Evolutionary conservation across 2,888 invertebrate genomes (phyloP).

Genomic region (Rhagium mordax): DNA sequence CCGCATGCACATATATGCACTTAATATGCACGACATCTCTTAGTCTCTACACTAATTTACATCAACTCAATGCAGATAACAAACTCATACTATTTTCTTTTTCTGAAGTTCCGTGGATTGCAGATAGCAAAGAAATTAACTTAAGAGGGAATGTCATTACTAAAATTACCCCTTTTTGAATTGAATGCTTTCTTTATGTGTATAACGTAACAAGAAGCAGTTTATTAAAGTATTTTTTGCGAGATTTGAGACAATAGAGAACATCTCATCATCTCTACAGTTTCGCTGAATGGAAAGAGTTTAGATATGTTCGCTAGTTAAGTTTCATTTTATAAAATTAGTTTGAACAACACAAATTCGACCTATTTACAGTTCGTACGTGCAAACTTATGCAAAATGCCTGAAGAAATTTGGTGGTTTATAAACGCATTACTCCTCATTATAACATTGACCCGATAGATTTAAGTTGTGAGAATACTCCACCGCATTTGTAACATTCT

Average conservation of each 20-base stretch:
- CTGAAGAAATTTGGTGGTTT: too few species aligned
- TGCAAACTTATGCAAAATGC: too few species aligned
- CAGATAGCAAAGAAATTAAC: constrained; percentile 42
- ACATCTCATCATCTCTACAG: constrained; percentile 25
- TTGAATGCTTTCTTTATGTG: constrained; percentile 40
- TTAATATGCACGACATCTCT: neutral
- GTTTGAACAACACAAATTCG: too few species aligned
- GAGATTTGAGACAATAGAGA: constrained; percentile 35
- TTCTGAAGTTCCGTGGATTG: neutral
- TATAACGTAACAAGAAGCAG: constrained; percentile 42
- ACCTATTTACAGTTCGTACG: too few species aligned
- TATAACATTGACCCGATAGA: too few species aligned
- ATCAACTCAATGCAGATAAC: constrained; percentile 1
- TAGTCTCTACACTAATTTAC: neutral
- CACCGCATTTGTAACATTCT: too few species aligned
- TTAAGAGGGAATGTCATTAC: constrained; percentile 42
- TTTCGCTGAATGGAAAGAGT: neutral
- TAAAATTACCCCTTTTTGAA: constrained; percentile 46
- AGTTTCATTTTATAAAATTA: neutral
- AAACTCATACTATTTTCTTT: neutral
- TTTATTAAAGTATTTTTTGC: constrained; percentile 40
- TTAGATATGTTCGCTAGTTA: neutral
- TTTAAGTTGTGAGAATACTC: too few species aligned
- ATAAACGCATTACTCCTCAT: too few species aligned
- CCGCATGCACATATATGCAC: neutral